Evolutionary conservation across 2,888 invertebrate genomes (phyloP).

Genomic region (Drosophila melanosoma): DNA sequence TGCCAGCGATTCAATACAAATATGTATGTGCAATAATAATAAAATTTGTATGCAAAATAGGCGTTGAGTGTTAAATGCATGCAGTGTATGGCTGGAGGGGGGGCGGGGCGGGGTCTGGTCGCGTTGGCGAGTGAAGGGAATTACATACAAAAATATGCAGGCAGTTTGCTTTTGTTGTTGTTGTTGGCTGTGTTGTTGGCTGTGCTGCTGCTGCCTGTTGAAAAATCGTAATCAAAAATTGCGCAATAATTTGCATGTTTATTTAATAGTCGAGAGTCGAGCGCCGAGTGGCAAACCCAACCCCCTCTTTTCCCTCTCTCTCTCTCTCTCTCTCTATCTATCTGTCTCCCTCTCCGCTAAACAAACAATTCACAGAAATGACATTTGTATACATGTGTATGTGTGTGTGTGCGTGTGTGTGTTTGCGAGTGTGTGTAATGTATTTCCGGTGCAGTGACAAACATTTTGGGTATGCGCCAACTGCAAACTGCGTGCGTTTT

Average conservation of each 20-base stretch:
- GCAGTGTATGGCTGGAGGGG: constrained; percentile 46
- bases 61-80: constrained; percentile 81
- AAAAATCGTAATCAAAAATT: constrained; percentile 81
- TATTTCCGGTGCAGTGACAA: constrained; percentile 69
- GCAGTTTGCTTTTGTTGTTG: constrained; percentile 22
- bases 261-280: constrained; percentile 71
- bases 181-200: constrained; percentile 19
- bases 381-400: constrained; percentile 26
- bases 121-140: constrained; percentile 30
- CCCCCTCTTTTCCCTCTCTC: not conserved
- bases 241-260: constrained; percentile 82
- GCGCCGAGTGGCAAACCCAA: constrained; percentile 12
- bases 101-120: not conserved
- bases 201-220: constrained; percentile 46
- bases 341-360: not conserved
- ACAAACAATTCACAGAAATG: constrained; percentile 53
- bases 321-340: not conserved
- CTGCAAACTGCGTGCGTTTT: constrained; percentile 42
- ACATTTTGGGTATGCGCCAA: constrained; percentile 73
- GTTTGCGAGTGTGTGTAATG: constrained; percentile 30
- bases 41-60: constrained; percentile 81
- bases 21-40: constrained; percentile 75
- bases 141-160: constrained; percentile 74
- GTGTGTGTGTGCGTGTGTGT: constrained; percentile 9
- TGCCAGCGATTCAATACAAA: constrained; percentile 70